These are phyloP conservation scores for Capitella teleta DNA, from an alignment of 1,140 invertebrate genomes.

Conservation along the genomic window DNA sequence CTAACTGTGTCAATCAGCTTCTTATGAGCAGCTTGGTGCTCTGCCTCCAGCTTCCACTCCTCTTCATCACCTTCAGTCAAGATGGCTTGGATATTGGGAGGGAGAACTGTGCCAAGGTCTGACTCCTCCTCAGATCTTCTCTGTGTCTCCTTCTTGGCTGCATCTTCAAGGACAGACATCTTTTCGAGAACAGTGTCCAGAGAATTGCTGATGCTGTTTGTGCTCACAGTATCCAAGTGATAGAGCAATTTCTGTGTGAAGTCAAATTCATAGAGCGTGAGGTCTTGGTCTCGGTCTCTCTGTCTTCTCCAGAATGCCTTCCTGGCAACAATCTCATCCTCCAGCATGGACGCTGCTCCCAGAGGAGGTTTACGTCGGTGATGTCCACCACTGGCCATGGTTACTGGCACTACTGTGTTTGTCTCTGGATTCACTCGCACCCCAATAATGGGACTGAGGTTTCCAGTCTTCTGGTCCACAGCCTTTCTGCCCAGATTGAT, in stretches of 20 bases:
- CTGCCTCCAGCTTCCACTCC: slow-evolving; percentile 25
- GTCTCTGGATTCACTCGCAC: slow-evolving; percentile 28
- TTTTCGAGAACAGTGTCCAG: slow-evolving; percentile 22
- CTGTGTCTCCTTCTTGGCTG: slow-evolving; percentile 26
- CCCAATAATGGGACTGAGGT: slow-evolving; percentile 32
- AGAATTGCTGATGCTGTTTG: slow-evolving; percentile 18
- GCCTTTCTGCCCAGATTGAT: slow-evolving; percentile 16
- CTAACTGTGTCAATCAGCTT: slow-evolving; percentile 25
- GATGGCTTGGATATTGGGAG: slow-evolving; percentile 28
- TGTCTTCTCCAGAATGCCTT: slow-evolving; percentile 32
- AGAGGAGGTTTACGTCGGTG: slow-evolving; percentile 29
- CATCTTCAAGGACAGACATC: slow-evolving; percentile 22
- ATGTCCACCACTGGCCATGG: slow-evolving; percentile 26
- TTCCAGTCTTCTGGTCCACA: slow-evolving; percentile 31
- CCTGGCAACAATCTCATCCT: slow-evolving; percentile 32
- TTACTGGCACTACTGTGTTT: slow-evolving; percentile 28
- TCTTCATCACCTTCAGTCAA: slow-evolving; percentile 25
- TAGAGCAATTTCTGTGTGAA: slow-evolving; percentile 17
- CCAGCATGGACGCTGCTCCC: slow-evolving; percentile 30
- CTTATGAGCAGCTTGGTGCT: slow-evolving; percentile 21
- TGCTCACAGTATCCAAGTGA: slow-evolving; percentile 10
- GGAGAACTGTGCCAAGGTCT: slow-evolving; percentile 25
- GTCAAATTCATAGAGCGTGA: slow-evolving; percentile 25
- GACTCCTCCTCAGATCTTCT: slow-evolving; percentile 27
- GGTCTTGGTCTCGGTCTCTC: slow-evolving; percentile 24